Evolutionary conservation across 2,888 invertebrate species (phyloP).

Genomic region (Harmothoe impar): DNA sequence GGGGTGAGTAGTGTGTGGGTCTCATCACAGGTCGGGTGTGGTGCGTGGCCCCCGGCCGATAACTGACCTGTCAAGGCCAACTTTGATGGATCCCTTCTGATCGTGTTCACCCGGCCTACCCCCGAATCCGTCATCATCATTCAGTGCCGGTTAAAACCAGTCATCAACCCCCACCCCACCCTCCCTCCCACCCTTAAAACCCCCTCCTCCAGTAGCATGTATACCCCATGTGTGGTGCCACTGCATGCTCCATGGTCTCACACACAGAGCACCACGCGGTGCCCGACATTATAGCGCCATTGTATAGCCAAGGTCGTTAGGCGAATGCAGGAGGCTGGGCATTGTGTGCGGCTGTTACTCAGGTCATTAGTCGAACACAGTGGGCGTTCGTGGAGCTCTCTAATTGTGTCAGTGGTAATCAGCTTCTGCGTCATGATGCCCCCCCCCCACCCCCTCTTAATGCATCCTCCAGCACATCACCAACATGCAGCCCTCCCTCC

Average conservation of each 20-base stretch:
- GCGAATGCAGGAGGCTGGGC: neutral
- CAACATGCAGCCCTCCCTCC: neutral
- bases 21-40: neutral
- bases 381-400: conserved; percentile 14
- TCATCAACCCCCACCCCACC: neutral
- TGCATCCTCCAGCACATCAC: too few relatives aligned
- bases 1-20: conserved; percentile 25
- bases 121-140: conserved; percentile 22
- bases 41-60: conserved; percentile 6
- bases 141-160: conserved; percentile 29
- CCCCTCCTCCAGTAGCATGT: neutral
- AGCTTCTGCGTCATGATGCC: neutral
- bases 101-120: neutral
- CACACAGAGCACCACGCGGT: neutral
- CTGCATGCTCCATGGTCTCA: neutral
- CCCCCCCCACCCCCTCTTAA: neutral
- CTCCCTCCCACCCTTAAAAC: neutral
- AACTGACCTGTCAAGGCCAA: neutral
- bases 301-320: neutral
- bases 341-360: neutral
- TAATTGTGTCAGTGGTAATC: conserved; percentile 47
- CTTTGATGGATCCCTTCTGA: neutral
- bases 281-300: neutral
- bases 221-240: neutral
- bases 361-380: conserved; percentile 11